Conservation (phyloP, 2,797 vertebrate species). For the Carapus acus region DNA sequence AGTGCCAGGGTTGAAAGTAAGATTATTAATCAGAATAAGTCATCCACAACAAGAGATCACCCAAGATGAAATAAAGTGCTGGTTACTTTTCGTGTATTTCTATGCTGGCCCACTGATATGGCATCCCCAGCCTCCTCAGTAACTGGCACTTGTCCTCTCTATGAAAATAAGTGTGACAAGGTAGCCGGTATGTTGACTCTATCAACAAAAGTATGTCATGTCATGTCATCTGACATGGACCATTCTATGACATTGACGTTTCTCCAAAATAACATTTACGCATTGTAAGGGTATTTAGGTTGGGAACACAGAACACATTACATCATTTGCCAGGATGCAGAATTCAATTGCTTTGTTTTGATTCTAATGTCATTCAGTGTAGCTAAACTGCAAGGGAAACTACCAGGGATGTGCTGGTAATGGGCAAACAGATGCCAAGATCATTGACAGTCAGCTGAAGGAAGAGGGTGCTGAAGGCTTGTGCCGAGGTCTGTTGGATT, state of each 20-base stretch:
- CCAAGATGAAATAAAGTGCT: slow-evolving; percentile 52
- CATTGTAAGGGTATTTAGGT: too few relatives aligned
- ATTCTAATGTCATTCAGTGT: too few relatives aligned
- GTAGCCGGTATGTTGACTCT: slow-evolving; percentile 45
- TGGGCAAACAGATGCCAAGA: slow-evolving; percentile 95
- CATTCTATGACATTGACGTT: too few relatives aligned
- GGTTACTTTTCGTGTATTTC: slow-evolving; percentile 72
- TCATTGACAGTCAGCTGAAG: slow-evolving; percentile 98
- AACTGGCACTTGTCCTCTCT: slow-evolving; percentile 67
- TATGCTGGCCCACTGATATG: slow-evolving; percentile 65
- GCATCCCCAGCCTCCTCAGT: slow-evolving; percentile 61
- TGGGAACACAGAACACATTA: too few relatives aligned
- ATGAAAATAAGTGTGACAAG: slow-evolving; percentile 66
- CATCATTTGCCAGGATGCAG: too few relatives aligned
- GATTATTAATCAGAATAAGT: slow-evolving; percentile 37
- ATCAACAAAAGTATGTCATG: slow-evolving; percentile 36
- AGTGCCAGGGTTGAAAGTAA: slow-evolving; percentile 16
- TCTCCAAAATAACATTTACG: too few relatives aligned
- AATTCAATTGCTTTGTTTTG: too few relatives aligned
- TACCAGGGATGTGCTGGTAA: slow-evolving; percentile 81
- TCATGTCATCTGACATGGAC: neutral
- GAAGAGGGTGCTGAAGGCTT: slow-evolving; percentile 97
- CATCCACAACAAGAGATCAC: slow-evolving; percentile 60
- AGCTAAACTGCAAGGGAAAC: too few relatives aligned
- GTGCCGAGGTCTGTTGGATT: slow-evolving; percentile 95